A percentile compares a stretch with the other conserved stretches of the same genome.
Evolutionary conservation across 2,888 invertebrate species (phyloP).

Genomic region (Strigamia crassipes): DNA sequence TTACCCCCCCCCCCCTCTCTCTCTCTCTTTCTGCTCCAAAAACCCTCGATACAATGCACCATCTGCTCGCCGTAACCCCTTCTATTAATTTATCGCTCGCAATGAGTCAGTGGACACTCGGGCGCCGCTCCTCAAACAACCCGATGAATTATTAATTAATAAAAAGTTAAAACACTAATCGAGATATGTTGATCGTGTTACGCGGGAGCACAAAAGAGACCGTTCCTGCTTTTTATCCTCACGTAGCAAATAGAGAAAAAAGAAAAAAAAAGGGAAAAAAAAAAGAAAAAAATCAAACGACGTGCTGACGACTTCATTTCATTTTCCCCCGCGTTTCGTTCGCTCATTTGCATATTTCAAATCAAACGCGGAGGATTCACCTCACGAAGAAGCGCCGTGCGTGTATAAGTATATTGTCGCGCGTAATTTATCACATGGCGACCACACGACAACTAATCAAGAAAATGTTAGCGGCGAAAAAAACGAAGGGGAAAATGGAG

Average conservation of each 20-base stretch:
- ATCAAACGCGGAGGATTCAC: neutral
- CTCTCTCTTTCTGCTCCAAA: neutral
- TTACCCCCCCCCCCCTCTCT: too few relatives aligned
- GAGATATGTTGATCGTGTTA: too few relatives aligned
- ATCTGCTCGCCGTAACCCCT: neutral
- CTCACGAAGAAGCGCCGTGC: neutral
- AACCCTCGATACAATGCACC: neutral
- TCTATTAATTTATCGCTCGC: neutral
- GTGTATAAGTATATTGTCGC: too few relatives aligned
- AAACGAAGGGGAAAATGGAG: too few relatives aligned
- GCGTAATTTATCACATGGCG: too few relatives aligned
- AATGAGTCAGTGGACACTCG: neutral
- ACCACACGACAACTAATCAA: too few relatives aligned
- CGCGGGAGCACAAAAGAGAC: too few relatives aligned
- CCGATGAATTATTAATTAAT: neutral
- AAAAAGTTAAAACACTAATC: too few relatives aligned
- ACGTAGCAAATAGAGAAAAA: neutral
- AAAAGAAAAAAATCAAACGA: conserved; percentile 10
- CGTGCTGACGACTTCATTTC: conserved; percentile 8
- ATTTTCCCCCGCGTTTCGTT: too few relatives aligned
- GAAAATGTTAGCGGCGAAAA: too few relatives aligned
- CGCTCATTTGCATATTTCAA: neutral
- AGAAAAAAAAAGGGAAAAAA: too few relatives aligned
- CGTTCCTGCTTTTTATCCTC: too few relatives aligned
- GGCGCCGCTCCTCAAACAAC: neutral